Base-by-base conservation (phyloP, 2,113 vertebrate genomes). In the Dermatemys mawii region DNA sequence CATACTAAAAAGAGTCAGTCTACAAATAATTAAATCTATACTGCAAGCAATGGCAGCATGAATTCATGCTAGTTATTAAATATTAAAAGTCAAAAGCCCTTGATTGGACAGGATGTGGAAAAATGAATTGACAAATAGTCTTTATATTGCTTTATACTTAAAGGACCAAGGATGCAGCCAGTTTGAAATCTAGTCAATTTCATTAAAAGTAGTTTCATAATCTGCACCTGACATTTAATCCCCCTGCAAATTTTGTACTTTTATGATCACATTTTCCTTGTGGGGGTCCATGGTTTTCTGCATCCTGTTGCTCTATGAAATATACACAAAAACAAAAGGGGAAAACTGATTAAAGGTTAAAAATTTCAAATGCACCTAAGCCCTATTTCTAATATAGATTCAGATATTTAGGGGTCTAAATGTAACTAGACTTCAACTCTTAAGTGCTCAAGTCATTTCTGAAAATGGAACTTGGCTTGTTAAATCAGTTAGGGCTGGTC, bases 31-130 rank as follows among this genome's bases (percentile, higher is more conserved):
- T 82, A 55, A 89, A 87, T 93, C n/a, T 80, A n/a, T 12, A 9
- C 78, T 83, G 14, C 51, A 87, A 54, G 22, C 35, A 13, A 73
- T 70, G 84, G 17, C 46, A 78, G 29, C 44, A 89, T 16, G 63
- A 11, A 57, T 4, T 80, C 8, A 21, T 84, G 49, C 41, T 93
- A 7, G 17, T 22, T 0, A 0, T 91, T 38, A 70, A 90, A 46
- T 83, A n/a, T 4, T 48, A 75, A 35, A 32, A 78, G 48, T 60
- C 50, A 26, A 46, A 75, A 95, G 12, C n/a, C n/a, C 73, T 49
- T 2, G 51, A 41, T 51, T 92, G 55, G 48, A 80, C 17, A 51
- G 44, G 54, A 21, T 38, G n/a, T 70, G n/a, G 35, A 38, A 70
- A n/a, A 70, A 38, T 38, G 84, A 67, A 19, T 35, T 88, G 70